A percentile compares a stretch with the other conserved stretches of the same genome.
phyloP scores from a whole-genome alignment of 2,888 invertebrate genomes.

The Pseudoips prasinana region DNA sequence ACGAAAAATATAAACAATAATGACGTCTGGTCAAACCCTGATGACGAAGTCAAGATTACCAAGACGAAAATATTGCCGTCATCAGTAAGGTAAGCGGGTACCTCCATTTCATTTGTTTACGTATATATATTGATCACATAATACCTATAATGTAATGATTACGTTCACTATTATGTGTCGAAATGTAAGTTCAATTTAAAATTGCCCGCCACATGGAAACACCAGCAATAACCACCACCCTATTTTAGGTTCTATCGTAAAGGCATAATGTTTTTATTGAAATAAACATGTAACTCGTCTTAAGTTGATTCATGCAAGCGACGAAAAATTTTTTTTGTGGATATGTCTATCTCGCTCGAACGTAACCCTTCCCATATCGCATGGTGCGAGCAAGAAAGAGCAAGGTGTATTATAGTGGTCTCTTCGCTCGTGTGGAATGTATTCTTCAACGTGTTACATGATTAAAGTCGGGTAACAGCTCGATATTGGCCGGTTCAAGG shows the following conservation, averaged over 20 bases:
- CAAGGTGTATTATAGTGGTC: constrained; percentile 34
- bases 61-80: constrained; percentile 43
- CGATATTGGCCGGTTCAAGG: constrained; percentile 21
- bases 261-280: constrained; percentile 18
- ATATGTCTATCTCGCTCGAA: constrained; percentile 40
- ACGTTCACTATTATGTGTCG: too few relatives aligned
- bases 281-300: constrained; percentile 6
- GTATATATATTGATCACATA: constrained; percentile 1
- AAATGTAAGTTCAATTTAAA: constrained; percentile 18
- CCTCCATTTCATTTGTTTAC: constrained; percentile 3
- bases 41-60: constrained; percentile 45
- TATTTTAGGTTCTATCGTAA: constrained; percentile 14
- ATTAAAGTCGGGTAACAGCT: constrained; percentile 38
- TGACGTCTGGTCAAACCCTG: constrained; percentile 65
- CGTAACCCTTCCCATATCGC: constrained; percentile 26
- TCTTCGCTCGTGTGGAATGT: constrained; percentile 46
- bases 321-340: constrained; percentile 36
- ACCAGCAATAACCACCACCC: constrained; percentile 6
- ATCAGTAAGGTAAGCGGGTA: constrained; percentile 49
- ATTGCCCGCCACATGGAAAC: constrained; percentile 37
- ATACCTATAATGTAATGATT: too few relatives aligned
- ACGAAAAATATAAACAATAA: constrained; percentile 74
- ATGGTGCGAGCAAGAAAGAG: constrained; percentile 20
- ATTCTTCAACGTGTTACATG: constrained; percentile 46
- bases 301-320: constrained; percentile 48